Evolutionary conservation across 2,797 vertebrate species (phyloP), one percentile per base, ranked within the genome.

Genomic region (Alectoris magna): DNA sequence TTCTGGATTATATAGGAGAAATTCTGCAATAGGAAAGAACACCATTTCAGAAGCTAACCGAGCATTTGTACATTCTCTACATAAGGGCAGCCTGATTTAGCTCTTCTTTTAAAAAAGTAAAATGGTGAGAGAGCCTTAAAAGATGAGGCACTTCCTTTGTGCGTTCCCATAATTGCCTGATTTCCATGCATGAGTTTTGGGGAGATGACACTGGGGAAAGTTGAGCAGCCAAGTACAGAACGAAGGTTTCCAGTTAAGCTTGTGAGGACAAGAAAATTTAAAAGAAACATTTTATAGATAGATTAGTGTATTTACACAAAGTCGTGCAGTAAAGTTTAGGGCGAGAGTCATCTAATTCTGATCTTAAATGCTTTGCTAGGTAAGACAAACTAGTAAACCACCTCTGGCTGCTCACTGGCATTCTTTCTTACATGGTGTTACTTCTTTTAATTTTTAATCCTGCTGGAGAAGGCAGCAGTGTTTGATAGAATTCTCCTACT

Each of bases 21-120:
- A 59, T 71, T 6, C 2, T 67, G 12, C 53, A 51, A 44, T 76
- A 74, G 69, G 64, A 82, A 68, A 68, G 59, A 80, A 59, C 43
- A 85, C 55, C 39, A 71, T 94, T 96, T 90, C 62, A 74, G 66
- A 88, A 39, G 69, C 77, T 84, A 73, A 93, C 51, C 79, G 56
- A 88, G 8, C 0, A 0, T 72, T 91, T 77, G 51, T 82, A 46
- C 71, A 68, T 90, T 62, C 56, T 91, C 27, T 84, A 3, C 34
- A 31, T 79, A 76, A 88, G 36, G 46, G 27, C 49, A 56, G 19
- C 10, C 63, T 84, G 48, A 41, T 56, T 75, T 92, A 79, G 51
- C 34, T 68, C 85, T 6, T 66, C 36, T 82, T 77, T 71, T 71
- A 44, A 38, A 95, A 58, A 49, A 74, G 27, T 21, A 31, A 64